Base-by-base conservation (phyloP, 2,113 vertebrate species). In the Paradisaea rubra region DNA sequence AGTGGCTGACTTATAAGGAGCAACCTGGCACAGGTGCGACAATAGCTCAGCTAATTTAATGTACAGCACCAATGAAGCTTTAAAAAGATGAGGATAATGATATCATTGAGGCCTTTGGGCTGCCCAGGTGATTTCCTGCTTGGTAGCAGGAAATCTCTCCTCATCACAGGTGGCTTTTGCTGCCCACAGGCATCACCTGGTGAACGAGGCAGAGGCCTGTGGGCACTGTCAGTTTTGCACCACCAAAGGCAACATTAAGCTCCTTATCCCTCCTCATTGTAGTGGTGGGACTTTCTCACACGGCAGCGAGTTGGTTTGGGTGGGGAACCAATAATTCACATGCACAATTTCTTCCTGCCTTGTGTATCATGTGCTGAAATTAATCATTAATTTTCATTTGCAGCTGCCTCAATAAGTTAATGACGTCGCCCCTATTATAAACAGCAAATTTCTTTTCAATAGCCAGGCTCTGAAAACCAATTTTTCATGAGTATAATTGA, bases 401-500 rank as follows among this genome's bases (percentile, higher is more conserved):
- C 65, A 87, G 74, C 81, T 76, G 74, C 64, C 82, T 83, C 74
- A 42, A 19, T 31, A 53, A 83, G 59, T 91, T 88, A 61, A 60
- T 4, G 10, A 24, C 74, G 54, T 33, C 49, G 27, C 49, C 17
- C 33, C 18, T 52, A 39, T 27, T 42, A 61, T 39, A 77, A 94
- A 59, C 27, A 63, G 59, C 50, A 44, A n/a, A 57, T 77, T 80
- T 82, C 4, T 57, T 44, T 88, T 83, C 59, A 54, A 19, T 37
- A 77, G 35, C 39, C 42, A 35, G 47, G 25, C 59, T 73, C 69
- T 54, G 59, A 91, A 91, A 50, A 69, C 16, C 30, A 73, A 45
- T 82, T 90, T 88, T 86, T 77, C 64, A 66, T 54, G 23, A 47
- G 64, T 50, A n/a, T 72, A 90, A 88, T 54, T 74, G 56, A 90